Evolutionary conservation across 1,140 invertebrate genomes (phyloP).

Genomic region (Zelostemma sp.): DNA sequence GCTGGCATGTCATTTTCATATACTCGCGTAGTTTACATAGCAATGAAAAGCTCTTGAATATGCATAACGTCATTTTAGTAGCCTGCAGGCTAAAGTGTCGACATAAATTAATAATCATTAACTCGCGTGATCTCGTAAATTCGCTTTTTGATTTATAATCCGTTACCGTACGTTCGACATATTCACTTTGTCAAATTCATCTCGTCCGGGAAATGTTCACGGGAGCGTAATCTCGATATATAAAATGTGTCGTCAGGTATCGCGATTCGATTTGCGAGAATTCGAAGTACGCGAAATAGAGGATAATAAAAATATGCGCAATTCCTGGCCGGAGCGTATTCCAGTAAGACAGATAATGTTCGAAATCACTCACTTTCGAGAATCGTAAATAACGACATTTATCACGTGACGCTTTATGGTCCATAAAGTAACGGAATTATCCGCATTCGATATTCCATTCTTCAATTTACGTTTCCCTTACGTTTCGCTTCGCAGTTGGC

Average conservation of each 20-base stretch:
- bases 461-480: not conserved
- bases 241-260: not conserved
- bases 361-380: not conserved
- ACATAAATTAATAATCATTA: not conserved
- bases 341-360: no score
- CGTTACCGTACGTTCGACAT: no score
- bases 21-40: not conserved
- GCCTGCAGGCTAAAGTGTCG: not conserved
- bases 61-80: slow-evolving; percentile 1
- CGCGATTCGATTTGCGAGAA: not conserved
- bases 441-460: not conserved
- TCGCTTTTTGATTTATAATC: not conserved
- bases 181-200: no score
- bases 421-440: not conserved
- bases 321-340: no score
- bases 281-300: not conserved
- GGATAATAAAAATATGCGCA: no score
- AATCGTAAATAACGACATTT: not conserved
- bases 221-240: no score
- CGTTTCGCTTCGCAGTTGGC: not conserved
- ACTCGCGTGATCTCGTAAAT: not conserved
- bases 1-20: slow-evolving; percentile 2
- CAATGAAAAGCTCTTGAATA: slow-evolving; percentile 1
- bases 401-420: not conserved
- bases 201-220: no score